Evolutionary conservation across 2,888 invertebrate species (phyloP), one percentile per base, ranked within the genome.

Genomic region (Ophraella communa): DNA sequence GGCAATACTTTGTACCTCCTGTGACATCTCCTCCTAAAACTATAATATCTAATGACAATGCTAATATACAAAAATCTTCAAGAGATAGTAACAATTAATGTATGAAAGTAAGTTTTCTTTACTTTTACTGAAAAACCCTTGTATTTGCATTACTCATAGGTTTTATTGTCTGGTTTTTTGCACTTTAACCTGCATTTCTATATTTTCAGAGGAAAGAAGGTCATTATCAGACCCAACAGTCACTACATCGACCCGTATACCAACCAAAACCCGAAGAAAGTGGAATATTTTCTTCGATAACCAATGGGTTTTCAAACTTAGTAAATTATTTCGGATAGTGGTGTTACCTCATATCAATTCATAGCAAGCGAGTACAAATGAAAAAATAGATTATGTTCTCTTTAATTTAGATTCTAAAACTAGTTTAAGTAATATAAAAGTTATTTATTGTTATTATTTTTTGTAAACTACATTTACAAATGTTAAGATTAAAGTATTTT

Each of bases 271-370:
- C 79, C 8, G 82, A 82, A 56, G 84, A 85, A 68, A 81, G 83
- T 65, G 90, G 92, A 30, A 87, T 93, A 72, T 87, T 94, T 77
- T 88, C 92, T 18, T 90, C 92, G 42, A 87, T 94, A 74, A 89
- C 89, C 74, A 92, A 86, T 77, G 91, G 93, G 17, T 88, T 94
- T 76, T 92, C 90, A 77, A 92, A 86, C 77, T 84, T 94, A 73
- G 90, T 93, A 70, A 93, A 90, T 78, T 87, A 92, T 77, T 92
- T 93, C 35, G 77, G 78, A 30, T 68, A 58, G 51, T 24, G 4
- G 30, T 30, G 11, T 30, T 30, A 30, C 4, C 35, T 5, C 14
- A n/a, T 39, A 14, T 39, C 17, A 7, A 39, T 39, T 14, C 8
- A 39, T 39, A 17, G 39, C 14, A 39, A 39, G 14, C 4, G 39